These are phyloP conservation scores for Oxystoma pomonae DNA, from an alignment of 2,888 invertebrate genomes.

Conservation along the genomic window DNA sequence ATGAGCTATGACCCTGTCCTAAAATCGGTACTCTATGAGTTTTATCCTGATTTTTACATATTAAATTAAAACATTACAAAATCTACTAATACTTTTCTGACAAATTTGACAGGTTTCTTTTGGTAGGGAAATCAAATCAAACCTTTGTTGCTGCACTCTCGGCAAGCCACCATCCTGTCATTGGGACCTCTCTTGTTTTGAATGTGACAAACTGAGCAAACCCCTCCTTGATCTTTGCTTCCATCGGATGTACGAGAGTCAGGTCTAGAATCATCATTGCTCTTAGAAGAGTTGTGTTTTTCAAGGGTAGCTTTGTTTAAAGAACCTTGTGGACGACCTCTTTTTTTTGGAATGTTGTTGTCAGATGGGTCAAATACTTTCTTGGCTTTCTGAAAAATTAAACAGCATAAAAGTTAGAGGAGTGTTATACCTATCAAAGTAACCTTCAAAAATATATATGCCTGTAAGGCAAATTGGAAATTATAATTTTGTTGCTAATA, in stretches of 20 bases:
- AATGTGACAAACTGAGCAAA: slow-evolving; percentile 59
- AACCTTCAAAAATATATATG: no score
- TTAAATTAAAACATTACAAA: no score
- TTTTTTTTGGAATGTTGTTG: slow-evolving; percentile 69
- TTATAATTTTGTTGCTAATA: no score
- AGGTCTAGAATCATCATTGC: slow-evolving; percentile 37
- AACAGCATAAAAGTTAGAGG: neutral
- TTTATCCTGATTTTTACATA: no score
- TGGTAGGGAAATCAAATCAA: no score
- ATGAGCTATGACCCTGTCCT: no score
- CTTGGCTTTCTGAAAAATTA: slow-evolving; percentile 61
- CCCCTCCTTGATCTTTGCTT: slow-evolving; percentile 52
- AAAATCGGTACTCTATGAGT: no score
- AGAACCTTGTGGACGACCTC: slow-evolving; percentile 63
- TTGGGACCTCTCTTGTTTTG: slow-evolving; percentile 56
- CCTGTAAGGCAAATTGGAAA: no score
- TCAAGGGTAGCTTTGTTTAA: slow-evolving; percentile 58
- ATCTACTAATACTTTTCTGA: no score
- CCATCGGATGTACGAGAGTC: slow-evolving; percentile 44
- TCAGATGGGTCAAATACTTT: slow-evolving; percentile 85
- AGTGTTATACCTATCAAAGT: neutral
- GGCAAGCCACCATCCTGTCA: slow-evolving; percentile 63
- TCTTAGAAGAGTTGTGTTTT: slow-evolving; percentile 43
- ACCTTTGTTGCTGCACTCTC: slow-evolving; percentile 71
- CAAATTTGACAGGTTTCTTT: no score